Base-by-base conservation (phyloP, 2,888 invertebrate genomes). In the Lamellibrachia columna region DNA sequence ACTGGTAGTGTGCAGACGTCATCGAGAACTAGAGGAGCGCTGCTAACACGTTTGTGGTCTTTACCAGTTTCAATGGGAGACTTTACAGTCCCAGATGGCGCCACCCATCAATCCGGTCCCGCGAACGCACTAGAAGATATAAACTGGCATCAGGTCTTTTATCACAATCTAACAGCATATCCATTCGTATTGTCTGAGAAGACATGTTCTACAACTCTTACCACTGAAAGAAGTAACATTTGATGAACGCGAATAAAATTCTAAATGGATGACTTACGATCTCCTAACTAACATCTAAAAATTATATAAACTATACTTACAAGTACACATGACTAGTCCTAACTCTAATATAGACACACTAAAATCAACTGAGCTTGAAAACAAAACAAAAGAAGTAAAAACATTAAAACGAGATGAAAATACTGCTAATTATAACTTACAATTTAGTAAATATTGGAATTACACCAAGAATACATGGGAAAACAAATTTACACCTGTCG, bases 121-220 rank as follows among this genome's bases (percentile, higher is more conserved):
- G 40, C 40, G 40, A 40, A 40, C 40, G 40, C 40, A 40, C 40
- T 40, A 40, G 40, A 1, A 28, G 4, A 3, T 91, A 40, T 40
- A 40, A 40, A 40, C 40, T 1, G 40, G 22, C 75, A 75, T 11
- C 91, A 91, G 28, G 91, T 91, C 3, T 52, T 91, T 91, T 52
- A 91, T 9, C 91, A 53, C 28, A 91, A 91, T n/a, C 91, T 28
- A n/a, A 91, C 53, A 91, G 53, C 91, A 91, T 11, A 91, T 91
- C 91, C 91, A 91, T 52, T 91, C n/a, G n/a, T n/a, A 53, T 52
- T 3, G 28, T 53, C 2, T 91, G 28, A 91, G 1, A 3, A 91
- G 1, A 91, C 1, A 91, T 53, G 15, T 15, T 91, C 91, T 6
- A 91, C 4, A 1, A 91, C 58, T 11, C 58, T 7, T 58, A 2